Evolutionary conservation across 2,888 invertebrate genomes (phyloP), one percentile per base, ranked within the genome.

Genomic region (Caenorhabditis imperialis): DNA sequence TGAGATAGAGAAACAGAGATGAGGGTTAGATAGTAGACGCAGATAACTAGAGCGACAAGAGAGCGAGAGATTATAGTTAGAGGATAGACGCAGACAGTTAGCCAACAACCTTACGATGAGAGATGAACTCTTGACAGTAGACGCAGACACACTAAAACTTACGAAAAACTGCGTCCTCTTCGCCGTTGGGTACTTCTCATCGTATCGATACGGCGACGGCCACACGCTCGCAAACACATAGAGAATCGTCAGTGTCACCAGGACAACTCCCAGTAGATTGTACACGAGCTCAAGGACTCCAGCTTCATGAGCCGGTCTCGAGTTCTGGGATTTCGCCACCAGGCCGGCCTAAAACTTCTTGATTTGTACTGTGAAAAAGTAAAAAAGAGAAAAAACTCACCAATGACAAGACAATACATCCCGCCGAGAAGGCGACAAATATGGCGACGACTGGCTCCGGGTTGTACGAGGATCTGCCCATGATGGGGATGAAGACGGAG

Each of bases 81-180:
- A n/a, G n/a, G n/a, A n/a, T n/a, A n/a, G n/a, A n/a, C n/a, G n/a
- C n/a, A n/a, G n/a, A n/a, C n/a, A n/a, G n/a, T n/a, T n/a, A n/a
- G n/a, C n/a, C n/a, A n/a, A n/a, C n/a, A n/a, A n/a, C n/a, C n/a
- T n/a, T n/a, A n/a, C n/a, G n/a, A n/a, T n/a, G n/a, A n/a, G n/a
- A n/a, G n/a, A n/a, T n/a, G n/a, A n/a, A n/a, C n/a, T n/a, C n/a
- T n/a, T n/a, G n/a, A n/a, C n/a, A n/a, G n/a, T n/a, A n/a, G n/a
- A n/a, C n/a, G n/a, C n/a, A n/a, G n/a, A n/a, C n/a, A n/a, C n/a
- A n/a, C n/a, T n/a, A 18, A 30, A 44, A 73, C 79, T 77, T 50
- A 83, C 83, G 75, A 76, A 83, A 45, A 83, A 79, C 42, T 82
- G 82, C 1, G 81, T 83, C 45, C 83, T 54, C 33, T 82, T 78